Percentiles rank a stretch among this genome's conserved stretches.
These are phyloP conservation scores for Atrina japonica DNA, from an alignment of 2,888 invertebrate genomes.

Conservation along the genomic window DNA sequence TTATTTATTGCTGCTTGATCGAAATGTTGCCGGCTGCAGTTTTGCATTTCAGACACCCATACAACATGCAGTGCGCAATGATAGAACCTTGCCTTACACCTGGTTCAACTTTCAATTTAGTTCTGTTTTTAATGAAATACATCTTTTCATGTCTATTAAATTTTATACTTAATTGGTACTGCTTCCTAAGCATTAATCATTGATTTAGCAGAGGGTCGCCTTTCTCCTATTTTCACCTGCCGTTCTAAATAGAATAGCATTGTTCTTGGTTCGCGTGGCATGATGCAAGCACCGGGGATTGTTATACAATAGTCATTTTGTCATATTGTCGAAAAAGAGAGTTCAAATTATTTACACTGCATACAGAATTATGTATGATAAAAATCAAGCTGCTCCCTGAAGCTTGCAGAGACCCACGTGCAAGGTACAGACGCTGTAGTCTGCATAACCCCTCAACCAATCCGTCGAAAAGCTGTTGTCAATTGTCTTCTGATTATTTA, in stretches of 20 bases:
- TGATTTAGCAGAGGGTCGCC: constrained; percentile 55
- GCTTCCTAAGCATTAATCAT: constrained; percentile 72
- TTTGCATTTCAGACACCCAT: constrained; percentile 16
- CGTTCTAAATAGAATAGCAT: constrained; percentile 58
- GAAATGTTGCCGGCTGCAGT: constrained; percentile 32
- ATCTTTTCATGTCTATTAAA: constrained; percentile 74
- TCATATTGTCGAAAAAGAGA: constrained; percentile 33
- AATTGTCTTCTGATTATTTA: constrained; percentile 19
- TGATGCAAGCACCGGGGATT: constrained; percentile 32
- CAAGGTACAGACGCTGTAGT: constrained; percentile 10
- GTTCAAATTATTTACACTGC: constrained; percentile 42
- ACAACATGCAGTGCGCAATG: constrained; percentile 34
- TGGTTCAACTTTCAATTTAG: constrained; percentile 38
- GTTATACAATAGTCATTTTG: constrained; percentile 35
- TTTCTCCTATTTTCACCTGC: constrained; percentile 68
- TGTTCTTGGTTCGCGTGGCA: constrained; percentile 62
- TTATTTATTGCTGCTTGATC: constrained; percentile 24
- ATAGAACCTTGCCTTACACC: constrained; percentile 26
- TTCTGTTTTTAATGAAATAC: constrained; percentile 55
- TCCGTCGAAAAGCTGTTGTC: neutral
- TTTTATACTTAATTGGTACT: constrained; percentile 74
- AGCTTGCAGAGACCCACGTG: constrained; percentile 23
- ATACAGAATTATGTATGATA: constrained; percentile 30
- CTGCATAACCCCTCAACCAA: neutral
- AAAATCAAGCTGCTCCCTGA: constrained; percentile 3